Evolutionary conservation across 2,888 invertebrate species (phyloP).

Genomic region (Drosophila parthenogenetica): DNA sequence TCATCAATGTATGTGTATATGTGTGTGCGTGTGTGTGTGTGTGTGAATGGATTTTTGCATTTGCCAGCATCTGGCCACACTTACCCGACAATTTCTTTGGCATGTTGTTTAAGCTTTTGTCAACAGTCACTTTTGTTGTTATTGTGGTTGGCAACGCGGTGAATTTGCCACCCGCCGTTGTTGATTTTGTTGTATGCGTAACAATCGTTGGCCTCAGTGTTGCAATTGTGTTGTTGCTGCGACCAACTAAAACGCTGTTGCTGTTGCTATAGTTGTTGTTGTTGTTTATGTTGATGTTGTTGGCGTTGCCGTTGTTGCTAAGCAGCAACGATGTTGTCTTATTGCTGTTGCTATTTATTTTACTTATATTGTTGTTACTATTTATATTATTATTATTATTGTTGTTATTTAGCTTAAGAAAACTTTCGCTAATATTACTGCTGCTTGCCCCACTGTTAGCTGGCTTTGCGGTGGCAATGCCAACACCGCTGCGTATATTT

Average conservation of each 20-base stretch:
- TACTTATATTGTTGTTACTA: conserved; percentile 52
- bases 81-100: conserved; percentile 73
- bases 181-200: conserved; percentile 47
- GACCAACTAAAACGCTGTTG: conserved; percentile 14
- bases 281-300: conserved; percentile 41
- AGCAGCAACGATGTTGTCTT: conserved; percentile 41
- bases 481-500: conserved; percentile 83
- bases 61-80: conserved; percentile 42
- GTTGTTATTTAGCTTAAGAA: conserved; percentile 31
- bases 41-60: background rate
- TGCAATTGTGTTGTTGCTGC: conserved; percentile 19
- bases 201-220: conserved; percentile 41
- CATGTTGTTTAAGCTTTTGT: conserved; percentile 64
- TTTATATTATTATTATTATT: conserved; percentile 23
- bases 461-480: conserved; percentile 60
- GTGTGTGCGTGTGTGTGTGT: conserved; percentile 1
- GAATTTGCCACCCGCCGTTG: conserved; percentile 57
- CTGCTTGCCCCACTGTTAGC: conserved; percentile 40
- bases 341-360: conserved; percentile 13
- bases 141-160: conserved; percentile 56
- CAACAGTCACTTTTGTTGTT: conserved; percentile 43
- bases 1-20: background rate
- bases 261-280: conserved; percentile 28
- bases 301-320: conserved; percentile 29
- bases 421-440: conserved; percentile 34